Evolutionary conservation across 2,888 invertebrate species (phyloP), one percentile per base, ranked within the genome.

Genomic region (Charanyca ferruginea): DNA sequence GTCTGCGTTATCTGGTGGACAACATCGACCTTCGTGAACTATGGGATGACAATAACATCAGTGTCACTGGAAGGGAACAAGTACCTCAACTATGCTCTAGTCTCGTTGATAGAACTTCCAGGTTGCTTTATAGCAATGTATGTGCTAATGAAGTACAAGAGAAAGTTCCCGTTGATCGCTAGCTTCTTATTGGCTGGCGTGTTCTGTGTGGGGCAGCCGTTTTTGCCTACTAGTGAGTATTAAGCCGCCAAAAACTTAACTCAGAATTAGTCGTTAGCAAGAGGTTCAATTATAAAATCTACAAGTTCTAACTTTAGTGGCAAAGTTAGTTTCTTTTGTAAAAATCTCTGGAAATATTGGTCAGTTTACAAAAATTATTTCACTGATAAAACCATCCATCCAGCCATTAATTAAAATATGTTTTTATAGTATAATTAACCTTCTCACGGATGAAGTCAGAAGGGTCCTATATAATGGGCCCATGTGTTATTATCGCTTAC

Each of bases 11-110:
- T 90, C 0, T 94, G 94, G 94, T 94, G 94, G 94, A 89, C 97
- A 0, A 97, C 97, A 0, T 97, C 97, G 54, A 97, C 97, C 0
- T 97, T 98, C 72, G 97, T 98, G 0, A 97, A 97, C 85, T 98
- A 97, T 80, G 98, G 98, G 0, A 87, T 98, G 73, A 97, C 97
- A 1, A 95, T 98, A 35, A 98, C 97, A 84, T 97, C 98, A 0
- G 97, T 98, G 0, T 96, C 97, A 0, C 89, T 98, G 38, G 96
- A 97, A 78, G 98, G 98, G 3, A 97, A 98, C 86, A 97, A 97
- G 83, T 98, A 98, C 85, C 81, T 97, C 2, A 98, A 98, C 89
- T 98, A 97, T 81, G 97, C 97, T 4, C 82, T 97, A 23, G 95
- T 96, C 1, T 88, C 96, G 0, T 66, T 96, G 0, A 93, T 96